Evolutionary conservation across 2,113 vertebrate species (phyloP), one percentile per base, ranked within the genome.

Genomic region (Hippocampus abdominalis): DNA sequence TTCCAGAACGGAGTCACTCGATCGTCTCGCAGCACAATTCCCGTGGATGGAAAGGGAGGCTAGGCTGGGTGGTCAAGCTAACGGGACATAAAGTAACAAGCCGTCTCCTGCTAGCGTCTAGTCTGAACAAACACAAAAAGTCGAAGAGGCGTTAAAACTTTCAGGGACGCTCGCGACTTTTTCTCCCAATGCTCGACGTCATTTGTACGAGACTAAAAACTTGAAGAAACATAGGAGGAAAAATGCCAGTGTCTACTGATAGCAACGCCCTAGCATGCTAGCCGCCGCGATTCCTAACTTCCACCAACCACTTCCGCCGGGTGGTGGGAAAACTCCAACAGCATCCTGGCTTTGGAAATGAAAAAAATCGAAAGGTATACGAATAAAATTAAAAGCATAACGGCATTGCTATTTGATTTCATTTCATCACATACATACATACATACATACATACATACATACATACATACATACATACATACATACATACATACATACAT

Each of bases 231-330:
- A 69, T 56, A 66, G 4, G 48, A 48, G 27, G 57, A 51, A 75
- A 86, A 87, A 84, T 76, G 69, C 82, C 77, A 84, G 85, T 89
- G 81, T 84, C 78, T 78, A 84, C 84, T 76, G 87, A 81, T 91
- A 89, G 87, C 89, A 85, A 91, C 89, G 89, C 89, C 89, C 89
- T 88, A 88, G 83, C 88, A 81, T 78, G 73, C 69, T 39, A 79
- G 81, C 13, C 23, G 40, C 63, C 78, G 83, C 57, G 7, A 60
- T 60, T 11, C 27, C 27, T 9, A 60, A 60, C 77, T 72, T 83
- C 81, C 75, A 84, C 75, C 70, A 66, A 88, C 82, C 87, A 90
- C 89, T 90, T 90, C 89, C 89, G 89, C 84, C 83, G 76, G 82
- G 79, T 81, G 78, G 78, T 62, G 76, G 59, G 59, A 67, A 76